phyloP scores from a whole-genome alignment of 2,888 invertebrate genomes.

The Pyrocoelia pectoralis region DNA sequence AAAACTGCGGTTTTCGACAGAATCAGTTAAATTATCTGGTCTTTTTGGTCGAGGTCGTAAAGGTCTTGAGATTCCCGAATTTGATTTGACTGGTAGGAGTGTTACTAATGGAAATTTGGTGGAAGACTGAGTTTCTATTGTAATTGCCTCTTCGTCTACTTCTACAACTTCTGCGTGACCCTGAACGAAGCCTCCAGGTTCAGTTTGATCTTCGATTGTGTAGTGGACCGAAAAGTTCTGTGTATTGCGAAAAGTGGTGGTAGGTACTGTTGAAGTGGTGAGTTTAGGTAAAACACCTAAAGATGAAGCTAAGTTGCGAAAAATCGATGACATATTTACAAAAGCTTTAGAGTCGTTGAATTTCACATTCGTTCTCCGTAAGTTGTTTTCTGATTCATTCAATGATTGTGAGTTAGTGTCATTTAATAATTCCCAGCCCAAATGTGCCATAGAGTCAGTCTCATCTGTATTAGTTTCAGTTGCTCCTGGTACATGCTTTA shows the following conservation, averaged over 20 bases:
- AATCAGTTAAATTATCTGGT: slow-evolving; percentile 47
- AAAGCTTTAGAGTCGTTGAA: slow-evolving; percentile 45
- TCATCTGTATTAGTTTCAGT: slow-evolving; percentile 20
- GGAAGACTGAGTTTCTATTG: slow-evolving; percentile 46
- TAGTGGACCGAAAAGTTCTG: not conserved
- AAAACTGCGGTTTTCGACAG: slow-evolving; percentile 52
- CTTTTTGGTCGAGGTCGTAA: slow-evolving; percentile 70
- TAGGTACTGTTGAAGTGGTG: not conserved
- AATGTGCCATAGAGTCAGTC: slow-evolving; percentile 49
- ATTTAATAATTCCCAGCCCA: slow-evolving; percentile 69
- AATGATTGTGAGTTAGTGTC: slow-evolving; percentile 45
- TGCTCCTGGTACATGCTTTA: slow-evolving; percentile 46
- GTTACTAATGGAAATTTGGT: slow-evolving; percentile 66
- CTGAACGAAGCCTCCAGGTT: slow-evolving; percentile 45
- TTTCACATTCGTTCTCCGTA: slow-evolving; percentile 67
- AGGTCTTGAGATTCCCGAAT: slow-evolving; percentile 77
- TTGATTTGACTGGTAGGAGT: slow-evolving; percentile 79
- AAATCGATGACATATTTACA: slow-evolving; percentile 71
- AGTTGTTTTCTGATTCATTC: slow-evolving; percentile 64
- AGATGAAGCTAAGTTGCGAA: slow-evolving; percentile 68
- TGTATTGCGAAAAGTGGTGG: not conserved
- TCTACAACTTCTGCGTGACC: slow-evolving; percentile 57
- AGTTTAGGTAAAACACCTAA: slow-evolving; percentile 56
- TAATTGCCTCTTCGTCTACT: slow-evolving; percentile 52
- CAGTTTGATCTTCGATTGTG: not conserved